Conservation (phyloP, 2,888 invertebrate species). For the Bursaphelenchus okinawaensis region DNA sequence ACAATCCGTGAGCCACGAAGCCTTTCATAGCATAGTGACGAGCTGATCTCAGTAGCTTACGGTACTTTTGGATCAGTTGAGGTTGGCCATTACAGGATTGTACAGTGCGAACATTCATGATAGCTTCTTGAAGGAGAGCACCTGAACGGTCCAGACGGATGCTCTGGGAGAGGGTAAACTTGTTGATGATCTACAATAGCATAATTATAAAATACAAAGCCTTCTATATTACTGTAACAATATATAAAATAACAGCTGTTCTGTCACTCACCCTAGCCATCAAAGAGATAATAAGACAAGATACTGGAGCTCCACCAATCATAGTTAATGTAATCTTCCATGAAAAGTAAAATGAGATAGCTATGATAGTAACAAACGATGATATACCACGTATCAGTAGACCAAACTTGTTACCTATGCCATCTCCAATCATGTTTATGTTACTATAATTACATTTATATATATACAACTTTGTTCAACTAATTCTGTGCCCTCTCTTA, state of each 20-base stretch:
- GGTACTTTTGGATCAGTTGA: conserved; percentile 22
- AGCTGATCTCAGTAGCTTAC: conserved; percentile 5
- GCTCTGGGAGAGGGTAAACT: conserved; percentile 18
- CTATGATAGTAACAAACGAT: conserved; percentile 17
- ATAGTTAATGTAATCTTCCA: conserved; percentile 27
- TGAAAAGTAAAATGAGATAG: conserved; percentile 16
- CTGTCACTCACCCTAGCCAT: conserved; percentile 22
- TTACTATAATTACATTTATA: too few relatives aligned
- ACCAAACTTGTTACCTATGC: conserved; percentile 25
- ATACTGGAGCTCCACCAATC: conserved; percentile 18
- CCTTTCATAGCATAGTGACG: conserved; percentile 19
- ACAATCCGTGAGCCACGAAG: conserved; percentile 28
- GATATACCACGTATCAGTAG: conserved; percentile 16
- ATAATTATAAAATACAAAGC: neutral
- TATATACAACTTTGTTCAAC: too few relatives aligned
- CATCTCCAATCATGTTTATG: conserved; percentile 16
- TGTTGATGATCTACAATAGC: conserved; percentile 20
- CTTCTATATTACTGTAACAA: too few relatives aligned
- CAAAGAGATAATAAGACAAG: conserved; percentile 21
- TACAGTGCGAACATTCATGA: conserved; percentile 33
- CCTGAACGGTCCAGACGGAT: conserved; percentile 17
- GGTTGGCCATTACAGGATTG: conserved; percentile 30
- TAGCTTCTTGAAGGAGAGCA: conserved; percentile 25
- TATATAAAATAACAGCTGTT: too few relatives aligned
- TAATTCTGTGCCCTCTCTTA: too few relatives aligned